Evolutionary conservation across 2,797 vertebrate genomes (phyloP).

Genomic region (Microctenopoma stevenorrisi): DNA sequence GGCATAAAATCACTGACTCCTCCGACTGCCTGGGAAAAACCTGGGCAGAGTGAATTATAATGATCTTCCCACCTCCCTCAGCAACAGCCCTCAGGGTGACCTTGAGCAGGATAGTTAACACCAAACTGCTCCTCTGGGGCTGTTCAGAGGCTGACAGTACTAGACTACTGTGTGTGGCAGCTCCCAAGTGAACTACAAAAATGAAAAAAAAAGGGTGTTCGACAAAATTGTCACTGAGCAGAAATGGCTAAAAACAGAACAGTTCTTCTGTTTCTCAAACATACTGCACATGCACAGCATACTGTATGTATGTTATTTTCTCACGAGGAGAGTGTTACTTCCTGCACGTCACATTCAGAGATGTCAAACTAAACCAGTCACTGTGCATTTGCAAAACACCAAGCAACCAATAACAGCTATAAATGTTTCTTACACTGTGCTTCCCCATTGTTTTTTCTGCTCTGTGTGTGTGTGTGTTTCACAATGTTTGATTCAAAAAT

Average conservation of each 20-base stretch:
- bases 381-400: not conserved
- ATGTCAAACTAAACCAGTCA: not conserved
- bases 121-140: conserved; percentile 16
- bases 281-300: not conserved
- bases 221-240: conserved; percentile 5
- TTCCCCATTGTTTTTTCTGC: not conserved
- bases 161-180: conserved; percentile 4
- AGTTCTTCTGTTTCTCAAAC: not conserved
- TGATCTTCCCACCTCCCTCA: conserved; percentile 1
- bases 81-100: conserved; percentile 28
- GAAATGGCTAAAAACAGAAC: conserved; percentile 9
- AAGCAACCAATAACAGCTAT: too few relatives aligned
- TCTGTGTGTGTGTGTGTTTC: conserved; percentile 5
- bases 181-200: not conserved
- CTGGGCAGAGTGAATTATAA: conserved; percentile 1
- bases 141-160: conserved; percentile 15
- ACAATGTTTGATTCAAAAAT: conserved; percentile 35
- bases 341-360: conserved; percentile 7
- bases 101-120: conserved; percentile 31
- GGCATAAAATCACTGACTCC: conserved; percentile 3
- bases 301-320: not conserved
- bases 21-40: not conserved
- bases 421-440: not conserved
- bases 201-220: not conserved
- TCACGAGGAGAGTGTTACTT: conserved; percentile 8